A percentile compares a stretch with the other conserved stretches of the same genome.
Conservation (phyloP, 2,888 invertebrate genomes). For the Amphiduros pacificus region DNA sequence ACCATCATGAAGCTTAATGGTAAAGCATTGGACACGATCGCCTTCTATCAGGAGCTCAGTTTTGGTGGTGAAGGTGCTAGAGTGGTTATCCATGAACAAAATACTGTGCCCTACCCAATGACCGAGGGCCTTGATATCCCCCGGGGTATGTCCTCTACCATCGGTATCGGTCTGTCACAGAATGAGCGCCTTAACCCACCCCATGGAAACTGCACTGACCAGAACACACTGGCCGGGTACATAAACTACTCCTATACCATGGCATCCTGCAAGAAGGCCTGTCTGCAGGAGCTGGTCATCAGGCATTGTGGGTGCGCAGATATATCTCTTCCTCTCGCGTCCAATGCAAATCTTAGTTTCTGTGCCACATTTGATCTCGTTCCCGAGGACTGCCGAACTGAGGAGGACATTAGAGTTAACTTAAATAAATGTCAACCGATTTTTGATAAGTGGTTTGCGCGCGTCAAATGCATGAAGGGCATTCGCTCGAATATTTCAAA, state of each 20-base stretch:
- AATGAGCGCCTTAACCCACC: conserved; percentile 8
- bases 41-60: conserved; percentile 12
- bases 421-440: not conserved
- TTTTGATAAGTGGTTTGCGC: conserved; percentile 10
- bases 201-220: conserved; percentile 47
- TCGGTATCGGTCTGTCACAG: conserved; percentile 9
- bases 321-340: conserved; percentile 26
- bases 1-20: not conserved
- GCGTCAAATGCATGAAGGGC: conserved; percentile 10
- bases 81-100: conserved; percentile 17
- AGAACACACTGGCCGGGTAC: conserved; percentile 30
- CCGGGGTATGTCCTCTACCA: conserved; percentile 14
- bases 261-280: conserved; percentile 48
- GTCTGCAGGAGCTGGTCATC: conserved; percentile 46
- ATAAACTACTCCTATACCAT: conserved; percentile 41
- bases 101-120: conserved; percentile 18
- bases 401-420: not conserved
- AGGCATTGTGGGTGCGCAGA: conserved; percentile 43
- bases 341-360: conserved; percentile 35
- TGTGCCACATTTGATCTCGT: conserved; percentile 32
- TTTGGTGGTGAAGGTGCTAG: conserved; percentile 18
- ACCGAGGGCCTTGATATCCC: conserved; percentile 18
- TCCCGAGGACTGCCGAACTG: not conserved
- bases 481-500: conserved; percentile 14
- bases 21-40: conserved; percentile 2